A percentile compares a stretch with the other conserved stretches of the same genome.
Evolutionary conservation across 2,113 vertebrate species (phyloP).

Genomic region (Notothenia coriiceps): DNA sequence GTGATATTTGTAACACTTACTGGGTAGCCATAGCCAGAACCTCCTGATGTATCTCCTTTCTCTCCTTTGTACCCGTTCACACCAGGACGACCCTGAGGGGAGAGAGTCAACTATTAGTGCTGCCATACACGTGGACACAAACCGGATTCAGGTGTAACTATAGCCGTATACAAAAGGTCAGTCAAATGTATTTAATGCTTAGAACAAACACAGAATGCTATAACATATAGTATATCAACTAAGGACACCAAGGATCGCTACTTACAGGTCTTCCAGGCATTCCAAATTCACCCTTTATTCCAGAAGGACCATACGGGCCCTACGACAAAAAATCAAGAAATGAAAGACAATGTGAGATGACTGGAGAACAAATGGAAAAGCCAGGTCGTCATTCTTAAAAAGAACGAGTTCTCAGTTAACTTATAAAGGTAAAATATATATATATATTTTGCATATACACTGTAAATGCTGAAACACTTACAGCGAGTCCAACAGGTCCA

Average conservation of each 20-base stretch:
- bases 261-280: conserved; percentile 94
- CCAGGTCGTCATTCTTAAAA: no score
- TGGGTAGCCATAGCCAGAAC: conserved; percentile 73
- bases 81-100: conserved; percentile 91
- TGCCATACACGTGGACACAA: background rate
- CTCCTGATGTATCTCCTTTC: conserved; percentile 87
- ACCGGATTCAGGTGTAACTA: background rate
- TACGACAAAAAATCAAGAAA: conserved; percentile 60
- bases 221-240: background rate
- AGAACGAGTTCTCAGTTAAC: no score
- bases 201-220: background rate
- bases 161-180: background rate
- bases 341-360: background rate
- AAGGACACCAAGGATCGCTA: background rate
- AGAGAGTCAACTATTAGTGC: conserved; percentile 11
- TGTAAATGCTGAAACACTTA: conserved; percentile 58
- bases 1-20: conserved; percentile 81
- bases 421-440: no score
- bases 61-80: conserved; percentile 95
- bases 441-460: background rate
- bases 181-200: background rate
- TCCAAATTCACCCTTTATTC: conserved; percentile 95
- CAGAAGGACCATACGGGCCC: conserved; percentile 88
- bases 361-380: background rate
- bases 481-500: conserved; percentile 81